phyloP scores from a whole-genome alignment of 2,797 vertebrate species.

The Smutsia temminckii region DNA sequence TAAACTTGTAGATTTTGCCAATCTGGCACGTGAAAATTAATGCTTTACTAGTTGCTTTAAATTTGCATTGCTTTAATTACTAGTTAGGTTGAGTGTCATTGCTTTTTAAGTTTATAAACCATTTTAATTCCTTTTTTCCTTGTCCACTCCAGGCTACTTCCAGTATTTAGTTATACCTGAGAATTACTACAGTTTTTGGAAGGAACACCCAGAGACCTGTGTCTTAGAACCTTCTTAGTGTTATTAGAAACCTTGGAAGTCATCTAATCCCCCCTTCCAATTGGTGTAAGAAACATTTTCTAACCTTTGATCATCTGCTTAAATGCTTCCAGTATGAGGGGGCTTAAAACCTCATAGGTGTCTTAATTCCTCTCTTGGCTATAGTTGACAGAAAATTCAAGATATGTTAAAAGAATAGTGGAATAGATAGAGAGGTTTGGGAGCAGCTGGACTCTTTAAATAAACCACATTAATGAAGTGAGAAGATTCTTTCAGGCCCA shows the following conservation, averaged over 20 bases:
- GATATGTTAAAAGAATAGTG: constrained; percentile 49
- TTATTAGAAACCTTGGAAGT: background rate
- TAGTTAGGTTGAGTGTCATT: background rate
- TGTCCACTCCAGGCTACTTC: background rate
- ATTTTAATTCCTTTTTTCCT: background rate
- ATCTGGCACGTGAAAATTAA: background rate
- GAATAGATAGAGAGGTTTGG: constrained; percentile 8
- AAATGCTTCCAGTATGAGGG: background rate
- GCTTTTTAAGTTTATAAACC: background rate
- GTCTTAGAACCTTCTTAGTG: background rate
- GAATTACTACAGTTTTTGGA: background rate
- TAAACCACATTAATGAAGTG: constrained; percentile 36
- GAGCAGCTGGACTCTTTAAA: constrained; percentile 63
- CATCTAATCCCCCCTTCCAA: background rate
- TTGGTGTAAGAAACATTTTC: background rate
- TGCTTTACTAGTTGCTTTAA: constrained; percentile 46
- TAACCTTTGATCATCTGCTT: constrained; percentile 44
- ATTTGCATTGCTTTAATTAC: constrained; percentile 32
- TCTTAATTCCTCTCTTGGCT: constrained; percentile 50
- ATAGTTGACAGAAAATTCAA: constrained; percentile 52
- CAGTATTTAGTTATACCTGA: background rate
- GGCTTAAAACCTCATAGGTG: background rate
- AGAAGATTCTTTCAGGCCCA: constrained; percentile 29
- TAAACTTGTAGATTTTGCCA: background rate
- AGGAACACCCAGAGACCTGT: background rate